Conservation (phyloP, 2,888 invertebrate species). For the Erannis defoliaria region DNA sequence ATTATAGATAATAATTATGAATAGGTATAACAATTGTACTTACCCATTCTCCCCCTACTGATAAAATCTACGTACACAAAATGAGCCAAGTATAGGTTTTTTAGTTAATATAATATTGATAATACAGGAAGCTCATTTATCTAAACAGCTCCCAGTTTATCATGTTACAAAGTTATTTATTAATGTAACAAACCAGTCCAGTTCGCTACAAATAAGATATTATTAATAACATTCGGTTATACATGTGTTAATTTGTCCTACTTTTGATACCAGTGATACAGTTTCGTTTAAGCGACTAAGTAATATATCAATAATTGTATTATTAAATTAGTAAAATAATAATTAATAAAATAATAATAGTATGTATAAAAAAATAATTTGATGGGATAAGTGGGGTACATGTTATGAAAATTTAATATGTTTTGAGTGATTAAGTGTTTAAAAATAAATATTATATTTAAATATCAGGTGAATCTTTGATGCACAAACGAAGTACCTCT, state of each 20-base stretch:
- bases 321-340: too few relatives aligned
- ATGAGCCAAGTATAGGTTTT: neutral
- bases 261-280: neutral
- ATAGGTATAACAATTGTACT: too few relatives aligned
- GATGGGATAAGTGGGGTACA: too few relatives aligned
- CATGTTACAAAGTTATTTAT: neutral
- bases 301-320: neutral
- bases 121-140: conserved; percentile 11
- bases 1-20: too few relatives aligned
- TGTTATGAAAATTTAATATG: conserved; percentile 2
- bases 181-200: neutral
- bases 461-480: neutral
- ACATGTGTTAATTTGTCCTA: neutral
- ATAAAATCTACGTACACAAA: neutral
- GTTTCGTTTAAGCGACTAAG: neutral
- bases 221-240: neutral
- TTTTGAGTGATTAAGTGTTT: neutral
- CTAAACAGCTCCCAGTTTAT: conserved; percentile 8
- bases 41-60: too few relatives aligned
- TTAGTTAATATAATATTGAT: neutral
- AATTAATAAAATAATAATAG: too few relatives aligned
- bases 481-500: neutral
- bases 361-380: too few relatives aligned
- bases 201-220: neutral
- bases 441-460: neutral